Evolutionary conservation across 2,113 vertebrate species (phyloP), one percentile per base, ranked within the genome.

Genomic region (Hippoglossus stenolepis): DNA sequence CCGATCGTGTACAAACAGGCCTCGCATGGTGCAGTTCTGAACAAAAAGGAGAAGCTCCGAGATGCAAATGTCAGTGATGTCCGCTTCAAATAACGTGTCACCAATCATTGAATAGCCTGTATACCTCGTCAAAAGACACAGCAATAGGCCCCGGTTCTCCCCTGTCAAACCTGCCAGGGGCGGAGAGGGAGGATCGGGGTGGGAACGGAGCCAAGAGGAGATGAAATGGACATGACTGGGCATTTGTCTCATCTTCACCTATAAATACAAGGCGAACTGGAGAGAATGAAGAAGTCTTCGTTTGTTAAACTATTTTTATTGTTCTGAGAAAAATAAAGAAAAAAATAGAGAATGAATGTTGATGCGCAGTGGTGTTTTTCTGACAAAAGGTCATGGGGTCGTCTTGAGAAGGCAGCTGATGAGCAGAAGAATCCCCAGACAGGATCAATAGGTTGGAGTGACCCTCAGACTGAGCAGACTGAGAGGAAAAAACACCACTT

Each of bases 301-400:
- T 93, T 93, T 92, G 93, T 93, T 91, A 92, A 93, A 94, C 90
- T 94, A 94, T 95, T 94, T 95, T 94, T 95, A 94, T 94, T 94
- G 91, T 94, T 91, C 90, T 89, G 85, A 87, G 88, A 89, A 86
- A 85, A 92, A 90, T 80, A 91, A 92, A 90, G 63, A 85, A 61
- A 31, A 90, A 91, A 86, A 76, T 75, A 88, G 87, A 87, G 70
- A 87, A 75, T 69, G 75, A 78, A 78, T 64, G 70, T n/a, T 79
- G 24, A n/a, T 26, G 58, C 31, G 72, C n/a, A 4, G 2, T 74
- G 45, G 15, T 40, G 43, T 71, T 51, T 79, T 59, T 56, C 23
- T 49, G 14, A 65, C 3, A 31, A 49, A 40, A 1, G 53, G n/a
- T 21, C 54, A 58, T 1, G 2, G 20, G 64, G 47, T 18, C 20